phyloP scores from a whole-genome alignment of 2,797 vertebrate genomes.

The Gobionotothen gibberifrons region DNA sequence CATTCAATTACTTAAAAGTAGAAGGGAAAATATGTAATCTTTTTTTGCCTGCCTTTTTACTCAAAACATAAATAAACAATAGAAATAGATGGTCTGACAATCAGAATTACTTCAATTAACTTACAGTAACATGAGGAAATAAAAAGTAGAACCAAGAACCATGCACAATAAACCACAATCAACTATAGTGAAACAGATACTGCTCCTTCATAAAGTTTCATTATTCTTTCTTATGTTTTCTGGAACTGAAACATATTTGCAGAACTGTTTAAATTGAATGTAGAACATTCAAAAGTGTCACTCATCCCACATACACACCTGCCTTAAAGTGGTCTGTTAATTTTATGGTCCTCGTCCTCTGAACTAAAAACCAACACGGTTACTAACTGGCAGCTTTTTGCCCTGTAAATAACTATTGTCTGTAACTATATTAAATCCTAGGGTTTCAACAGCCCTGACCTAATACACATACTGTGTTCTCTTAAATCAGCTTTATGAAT shows the following conservation, averaged over 20 bases:
- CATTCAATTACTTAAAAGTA: neutral
- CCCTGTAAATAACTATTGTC: neutral
- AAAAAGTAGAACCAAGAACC: neutral
- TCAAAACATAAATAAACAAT: neutral
- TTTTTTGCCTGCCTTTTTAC: neutral
- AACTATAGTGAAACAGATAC: no score
- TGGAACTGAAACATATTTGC: no score
- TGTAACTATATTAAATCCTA: neutral
- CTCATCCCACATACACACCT: no score
- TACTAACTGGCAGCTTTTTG: neutral
- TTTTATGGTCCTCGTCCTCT: no score
- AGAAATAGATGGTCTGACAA: neutral
- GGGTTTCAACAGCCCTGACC: neutral
- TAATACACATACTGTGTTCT: conserved; percentile 4
- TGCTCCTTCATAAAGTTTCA: no score
- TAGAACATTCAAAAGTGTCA: no score
- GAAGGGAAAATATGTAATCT: neutral
- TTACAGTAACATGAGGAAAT: neutral
- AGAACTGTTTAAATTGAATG: no score
- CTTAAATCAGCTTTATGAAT: neutral
- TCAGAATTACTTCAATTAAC: neutral
- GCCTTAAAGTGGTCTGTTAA: no score
- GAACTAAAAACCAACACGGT: no score
- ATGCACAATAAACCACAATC: neutral
- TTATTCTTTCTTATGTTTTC: no score